Evolutionary conservation across 1,140 invertebrate genomes (phyloP).

Genomic region (Nasonia giraulti): DNA sequence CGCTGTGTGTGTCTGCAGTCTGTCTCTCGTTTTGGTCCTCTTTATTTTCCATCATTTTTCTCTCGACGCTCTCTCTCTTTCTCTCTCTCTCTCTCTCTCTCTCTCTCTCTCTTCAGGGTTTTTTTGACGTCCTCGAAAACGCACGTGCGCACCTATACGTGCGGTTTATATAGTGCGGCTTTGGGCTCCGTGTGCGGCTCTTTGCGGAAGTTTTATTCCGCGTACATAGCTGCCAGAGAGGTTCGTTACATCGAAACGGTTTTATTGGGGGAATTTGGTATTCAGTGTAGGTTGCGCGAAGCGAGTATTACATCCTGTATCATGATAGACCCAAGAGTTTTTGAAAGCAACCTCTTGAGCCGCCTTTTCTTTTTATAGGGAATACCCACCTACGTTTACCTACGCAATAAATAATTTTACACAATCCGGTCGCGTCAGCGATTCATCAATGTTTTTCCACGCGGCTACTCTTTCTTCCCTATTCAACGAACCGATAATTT

Average conservation of each 20-base stretch:
- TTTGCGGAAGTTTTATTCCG: background rate
- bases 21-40: background rate
- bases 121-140: background rate
- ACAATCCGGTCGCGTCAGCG: no score
- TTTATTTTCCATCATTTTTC: slow-evolving; percentile 27
- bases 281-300: background rate
- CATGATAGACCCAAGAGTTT: no score
- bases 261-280: background rate
- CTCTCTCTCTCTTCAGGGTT: background rate
- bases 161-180: background rate
- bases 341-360: no score
- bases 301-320: no score
- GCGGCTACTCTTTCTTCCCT: background rate
- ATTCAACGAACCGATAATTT: slow-evolving; percentile 14
- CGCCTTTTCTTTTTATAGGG: no score
- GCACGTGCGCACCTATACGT: background rate
- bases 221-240: no score
- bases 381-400: no score
- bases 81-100: no score
- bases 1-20: background rate
- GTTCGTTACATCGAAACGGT: background rate
- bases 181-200: background rate
- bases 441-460: no score
- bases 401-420: no score
- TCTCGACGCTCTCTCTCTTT: background rate